These are phyloP conservation scores for Pangasius macronema DNA, from an alignment of 2,797 vertebrate species.

Conservation along the genomic window DNA sequence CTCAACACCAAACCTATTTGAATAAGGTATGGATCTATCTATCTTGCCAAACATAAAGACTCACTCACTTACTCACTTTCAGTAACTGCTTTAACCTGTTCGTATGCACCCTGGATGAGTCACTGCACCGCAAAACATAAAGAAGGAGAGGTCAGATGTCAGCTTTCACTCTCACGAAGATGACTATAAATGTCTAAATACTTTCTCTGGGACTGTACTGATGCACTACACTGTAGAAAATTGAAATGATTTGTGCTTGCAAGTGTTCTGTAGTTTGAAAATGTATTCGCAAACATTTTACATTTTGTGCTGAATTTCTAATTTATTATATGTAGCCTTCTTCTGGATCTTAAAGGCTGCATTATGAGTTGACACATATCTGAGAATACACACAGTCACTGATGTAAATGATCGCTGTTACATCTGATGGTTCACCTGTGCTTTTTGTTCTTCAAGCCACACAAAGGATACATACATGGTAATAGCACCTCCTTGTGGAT, in stretches of 20 bases:
- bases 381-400: background rate
- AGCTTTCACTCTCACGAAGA: background rate
- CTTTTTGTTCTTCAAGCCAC: background rate
- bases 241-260: background rate
- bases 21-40: background rate
- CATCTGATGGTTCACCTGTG: background rate
- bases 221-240: background rate
- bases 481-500: constrained; percentile 20
- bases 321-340: background rate
- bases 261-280: background rate
- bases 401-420: background rate
- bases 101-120: background rate
- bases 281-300: background rate
- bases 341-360: background rate
- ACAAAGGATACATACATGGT: background rate
- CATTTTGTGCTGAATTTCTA: background rate
- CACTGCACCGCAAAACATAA: background rate
- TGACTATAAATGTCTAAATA: background rate
- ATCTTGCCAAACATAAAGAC: background rate
- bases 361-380: background rate
- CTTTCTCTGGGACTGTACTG: background rate
- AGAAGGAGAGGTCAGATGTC: background rate
- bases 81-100: background rate
- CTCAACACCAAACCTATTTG: background rate
- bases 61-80: background rate